These are phyloP conservation scores for Nephotettix cincticeps DNA, from an alignment of 1,140 invertebrate species.

Conservation along the genomic window DNA sequence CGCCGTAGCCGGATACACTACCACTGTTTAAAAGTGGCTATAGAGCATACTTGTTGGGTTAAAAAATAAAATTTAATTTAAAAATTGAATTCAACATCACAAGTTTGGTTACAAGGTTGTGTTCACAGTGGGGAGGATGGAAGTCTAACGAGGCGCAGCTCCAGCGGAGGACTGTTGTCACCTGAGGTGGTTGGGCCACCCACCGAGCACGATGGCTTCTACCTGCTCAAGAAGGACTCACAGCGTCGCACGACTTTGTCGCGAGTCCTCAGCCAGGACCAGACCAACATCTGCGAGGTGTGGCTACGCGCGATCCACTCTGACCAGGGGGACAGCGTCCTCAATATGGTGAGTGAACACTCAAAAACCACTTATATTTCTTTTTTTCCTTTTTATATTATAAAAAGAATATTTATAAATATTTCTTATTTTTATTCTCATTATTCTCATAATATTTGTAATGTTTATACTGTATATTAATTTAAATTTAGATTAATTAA, in stretches of 20 bases:
- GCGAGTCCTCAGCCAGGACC: conserved; percentile 85
- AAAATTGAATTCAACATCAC: too few relatives aligned
- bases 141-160: conserved; percentile 67
- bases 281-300: conserved; percentile 78
- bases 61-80: too few relatives aligned
- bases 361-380: neutral
- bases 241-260: conserved; percentile 90
- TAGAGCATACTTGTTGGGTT: too few relatives aligned
- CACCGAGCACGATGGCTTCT: conserved; percentile 89
- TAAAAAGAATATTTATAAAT: too few relatives aligned
- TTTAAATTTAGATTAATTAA: too few relatives aligned
- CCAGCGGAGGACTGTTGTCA: conserved; percentile 73
- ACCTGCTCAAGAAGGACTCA: conserved; percentile 95
- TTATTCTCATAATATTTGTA: too few relatives aligned
- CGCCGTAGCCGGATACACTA: too few relatives aligned
- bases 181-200: conserved; percentile 67
- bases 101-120: too few relatives aligned
- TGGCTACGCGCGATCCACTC: conserved; percentile 76
- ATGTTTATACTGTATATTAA: too few relatives aligned
- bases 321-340: conserved; percentile 45
- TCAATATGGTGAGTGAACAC: conserved; percentile 26
- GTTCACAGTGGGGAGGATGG: conserved; percentile 38
- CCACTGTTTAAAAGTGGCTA: too few relatives aligned
- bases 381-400: neutral
- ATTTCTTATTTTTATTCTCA: too few relatives aligned